These are phyloP conservation scores for Notodonta ziczac DNA, from an alignment of 2,888 invertebrate genomes.

Conservation along the genomic window DNA sequence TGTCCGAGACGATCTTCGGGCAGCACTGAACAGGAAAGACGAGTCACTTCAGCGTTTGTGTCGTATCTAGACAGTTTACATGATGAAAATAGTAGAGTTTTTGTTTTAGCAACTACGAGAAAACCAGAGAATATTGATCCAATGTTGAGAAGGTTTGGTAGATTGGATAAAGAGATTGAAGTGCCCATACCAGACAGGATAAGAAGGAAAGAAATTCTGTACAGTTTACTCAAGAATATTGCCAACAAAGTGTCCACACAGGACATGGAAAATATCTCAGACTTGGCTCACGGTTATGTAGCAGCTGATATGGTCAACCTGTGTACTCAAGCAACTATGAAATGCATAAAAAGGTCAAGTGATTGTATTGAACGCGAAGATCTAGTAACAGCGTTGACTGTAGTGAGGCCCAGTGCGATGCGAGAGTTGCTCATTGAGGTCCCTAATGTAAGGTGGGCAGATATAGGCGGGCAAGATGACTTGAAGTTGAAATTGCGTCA, in stretches of 20 bases:
- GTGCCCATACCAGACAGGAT: slow-evolving; percentile 89
- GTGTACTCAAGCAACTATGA: slow-evolving; percentile 89
- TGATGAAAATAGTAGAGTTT: slow-evolving; percentile 79
- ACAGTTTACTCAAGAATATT: slow-evolving; percentile 84
- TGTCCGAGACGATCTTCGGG: slow-evolving; percentile 87
- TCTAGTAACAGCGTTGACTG: slow-evolving; percentile 86
- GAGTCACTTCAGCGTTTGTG: slow-evolving; percentile 87
- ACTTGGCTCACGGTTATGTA: slow-evolving; percentile 94
- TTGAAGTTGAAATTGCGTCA: slow-evolving; percentile 94
- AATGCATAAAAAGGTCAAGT: slow-evolving; percentile 80
- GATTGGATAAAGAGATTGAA: slow-evolving; percentile 93
- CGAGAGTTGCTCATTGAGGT: slow-evolving; percentile 94
- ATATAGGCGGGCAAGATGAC: slow-evolving; percentile 96
- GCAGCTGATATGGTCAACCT: slow-evolving; percentile 93
- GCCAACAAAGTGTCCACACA: slow-evolving; percentile 81
- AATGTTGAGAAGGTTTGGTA: slow-evolving; percentile 90
- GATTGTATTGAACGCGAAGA: slow-evolving; percentile 77
- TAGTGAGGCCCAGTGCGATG: slow-evolving; percentile 95
- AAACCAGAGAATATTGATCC: slow-evolving; percentile 91
- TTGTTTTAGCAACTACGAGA: slow-evolving; percentile 91
- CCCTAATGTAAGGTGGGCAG: slow-evolving; percentile 95
- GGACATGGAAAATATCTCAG: slow-evolving; percentile 87
- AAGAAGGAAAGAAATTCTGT: slow-evolving; percentile 88
- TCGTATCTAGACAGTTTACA: slow-evolving; percentile 86
- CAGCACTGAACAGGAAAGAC: slow-evolving; percentile 88